Evolutionary conservation across 1,140 invertebrate genomes (phyloP).

Genomic region (Xylocopa sonorina): DNA sequence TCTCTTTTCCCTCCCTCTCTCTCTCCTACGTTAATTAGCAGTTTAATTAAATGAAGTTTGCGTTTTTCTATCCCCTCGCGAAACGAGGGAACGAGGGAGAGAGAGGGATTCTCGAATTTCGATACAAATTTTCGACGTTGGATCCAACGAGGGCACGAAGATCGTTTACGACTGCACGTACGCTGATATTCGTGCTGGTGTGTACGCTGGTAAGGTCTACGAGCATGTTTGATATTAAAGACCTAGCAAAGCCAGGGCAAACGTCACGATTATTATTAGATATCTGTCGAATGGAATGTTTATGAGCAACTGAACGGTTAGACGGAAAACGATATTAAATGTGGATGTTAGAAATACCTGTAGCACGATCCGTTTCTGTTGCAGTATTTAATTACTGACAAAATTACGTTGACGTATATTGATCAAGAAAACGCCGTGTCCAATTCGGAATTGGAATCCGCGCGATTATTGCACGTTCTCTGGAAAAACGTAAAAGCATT

Average conservation of each 20-base stretch:
- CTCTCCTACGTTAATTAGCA: slow-evolving; percentile 29
- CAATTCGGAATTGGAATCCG: too few species aligned
- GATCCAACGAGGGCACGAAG: neutral
- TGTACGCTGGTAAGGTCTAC: neutral
- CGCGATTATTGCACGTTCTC: too few species aligned
- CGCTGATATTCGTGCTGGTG: neutral
- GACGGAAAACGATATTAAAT: too few species aligned
- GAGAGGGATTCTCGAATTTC: neutral
- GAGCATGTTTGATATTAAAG: neutral
- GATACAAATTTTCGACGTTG: slow-evolving; percentile 12
- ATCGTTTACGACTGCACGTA: neutral
- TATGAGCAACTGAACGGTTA: too few species aligned
- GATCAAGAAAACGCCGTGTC: too few species aligned
- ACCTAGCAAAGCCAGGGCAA: neutral
- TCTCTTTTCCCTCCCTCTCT: neutral
- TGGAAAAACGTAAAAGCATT: too few species aligned
- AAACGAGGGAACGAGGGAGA: too few species aligned
- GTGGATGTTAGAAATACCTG: too few species aligned
- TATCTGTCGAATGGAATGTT: too few species aligned
- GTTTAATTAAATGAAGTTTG: slow-evolving; percentile 49
- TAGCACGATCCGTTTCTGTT: too few species aligned
- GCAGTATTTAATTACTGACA: too few species aligned
- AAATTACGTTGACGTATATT: too few species aligned
- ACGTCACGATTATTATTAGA: neutral
- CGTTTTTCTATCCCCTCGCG: slow-evolving; percentile 16